Percentiles rank a stretch among this genome's conserved stretches.
These are phyloP conservation scores for Zoanthus gigantus DNA, from an alignment of 92 coral and sea anemone genomes.

Conservation along the genomic window DNA sequence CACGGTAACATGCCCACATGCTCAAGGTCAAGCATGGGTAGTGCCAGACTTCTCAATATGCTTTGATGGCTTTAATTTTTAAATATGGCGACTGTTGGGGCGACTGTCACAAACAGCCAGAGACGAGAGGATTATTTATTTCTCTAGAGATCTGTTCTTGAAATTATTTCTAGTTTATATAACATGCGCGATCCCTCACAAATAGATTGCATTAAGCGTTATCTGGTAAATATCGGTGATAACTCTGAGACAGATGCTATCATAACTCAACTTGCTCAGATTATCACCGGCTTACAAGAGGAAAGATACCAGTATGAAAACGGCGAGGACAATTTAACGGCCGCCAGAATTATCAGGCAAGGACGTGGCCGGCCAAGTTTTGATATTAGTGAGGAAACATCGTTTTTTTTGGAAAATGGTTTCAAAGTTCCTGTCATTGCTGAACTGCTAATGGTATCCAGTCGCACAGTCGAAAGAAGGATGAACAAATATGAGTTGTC, in stretches of 20 bases:
- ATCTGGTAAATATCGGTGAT: constrained; percentile 69
- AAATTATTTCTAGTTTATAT: constrained; percentile 68
- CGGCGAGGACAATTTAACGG: constrained; percentile 62
- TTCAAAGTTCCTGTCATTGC: constrained; percentile 72
- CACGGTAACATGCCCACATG: background rate
- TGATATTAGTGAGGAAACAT: constrained; percentile 66
- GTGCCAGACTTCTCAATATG: constrained; percentile 18
- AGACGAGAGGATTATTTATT: constrained; percentile 65
- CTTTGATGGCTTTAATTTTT: constrained; percentile 34
- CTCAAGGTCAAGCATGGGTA: constrained; percentile 59
- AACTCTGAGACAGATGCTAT: constrained; percentile 62
- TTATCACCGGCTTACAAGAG: constrained; percentile 61
- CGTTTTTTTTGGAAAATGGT: constrained; percentile 62
- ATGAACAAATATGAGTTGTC: constrained; percentile 59
- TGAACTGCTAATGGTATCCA: constrained; percentile 68
- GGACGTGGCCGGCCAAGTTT: constrained; percentile 66
- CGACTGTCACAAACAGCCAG: constrained; percentile 48
- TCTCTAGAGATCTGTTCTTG: constrained; percentile 67
- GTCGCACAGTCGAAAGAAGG: constrained; percentile 68
- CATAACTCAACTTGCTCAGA: constrained; percentile 54
- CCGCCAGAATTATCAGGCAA: constrained; percentile 56
- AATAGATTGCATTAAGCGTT: constrained; percentile 61
- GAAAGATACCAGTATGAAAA: constrained; percentile 50
- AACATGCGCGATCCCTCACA: constrained; percentile 71
- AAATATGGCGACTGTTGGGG: constrained; percentile 61